Evolutionary conservation across 2,888 invertebrate species (phyloP).

Genomic region (Cephus sareptanus): DNA sequence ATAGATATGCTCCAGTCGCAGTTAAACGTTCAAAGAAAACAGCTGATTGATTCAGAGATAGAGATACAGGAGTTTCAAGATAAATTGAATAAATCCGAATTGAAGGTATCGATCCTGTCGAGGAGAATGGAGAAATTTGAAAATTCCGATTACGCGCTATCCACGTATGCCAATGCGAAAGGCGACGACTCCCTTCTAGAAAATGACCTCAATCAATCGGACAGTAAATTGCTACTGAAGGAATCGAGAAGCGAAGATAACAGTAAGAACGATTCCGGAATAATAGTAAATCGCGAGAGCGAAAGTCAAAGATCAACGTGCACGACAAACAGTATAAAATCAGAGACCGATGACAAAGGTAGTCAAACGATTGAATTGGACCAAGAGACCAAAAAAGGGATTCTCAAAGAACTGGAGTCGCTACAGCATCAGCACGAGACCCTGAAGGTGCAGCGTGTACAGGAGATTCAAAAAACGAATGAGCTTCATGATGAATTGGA

Average conservation of each 20-base stretch:
- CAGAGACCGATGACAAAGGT: slow-evolving; percentile 30
- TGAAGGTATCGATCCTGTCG: neutral
- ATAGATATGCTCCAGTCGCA: slow-evolving; percentile 23
- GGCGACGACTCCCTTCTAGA: neutral
- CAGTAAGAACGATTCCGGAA: slow-evolving; percentile 54
- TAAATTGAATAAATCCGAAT: slow-evolving; percentile 9
- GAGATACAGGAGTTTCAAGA: slow-evolving; percentile 11
- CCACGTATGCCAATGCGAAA: neutral
- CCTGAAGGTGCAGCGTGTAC: slow-evolving; percentile 32
- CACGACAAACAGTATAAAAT: slow-evolving; percentile 26
- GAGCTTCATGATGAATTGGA: slow-evolving; percentile 43
- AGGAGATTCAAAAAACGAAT: slow-evolving; percentile 29
- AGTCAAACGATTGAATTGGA: slow-evolving; percentile 27
- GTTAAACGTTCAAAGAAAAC: slow-evolving; percentile 20
- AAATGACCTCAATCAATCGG: neutral
- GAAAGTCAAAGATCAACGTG: slow-evolving; percentile 18
- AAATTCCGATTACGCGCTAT: neutral
- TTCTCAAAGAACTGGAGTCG: slow-evolving; percentile 33
- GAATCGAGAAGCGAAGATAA: slow-evolving; percentile 26
- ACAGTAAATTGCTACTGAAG: neutral
- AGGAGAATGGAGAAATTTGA: neutral
- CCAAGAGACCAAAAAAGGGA: slow-evolving; percentile 8
- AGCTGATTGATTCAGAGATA: slow-evolving; percentile 23
- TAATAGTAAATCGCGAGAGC: slow-evolving; percentile 29
- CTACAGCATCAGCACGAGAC: slow-evolving; percentile 40